phyloP scores from a whole-genome alignment of 2,797 vertebrate genomes.

The Hozukius guyotensis region DNA sequence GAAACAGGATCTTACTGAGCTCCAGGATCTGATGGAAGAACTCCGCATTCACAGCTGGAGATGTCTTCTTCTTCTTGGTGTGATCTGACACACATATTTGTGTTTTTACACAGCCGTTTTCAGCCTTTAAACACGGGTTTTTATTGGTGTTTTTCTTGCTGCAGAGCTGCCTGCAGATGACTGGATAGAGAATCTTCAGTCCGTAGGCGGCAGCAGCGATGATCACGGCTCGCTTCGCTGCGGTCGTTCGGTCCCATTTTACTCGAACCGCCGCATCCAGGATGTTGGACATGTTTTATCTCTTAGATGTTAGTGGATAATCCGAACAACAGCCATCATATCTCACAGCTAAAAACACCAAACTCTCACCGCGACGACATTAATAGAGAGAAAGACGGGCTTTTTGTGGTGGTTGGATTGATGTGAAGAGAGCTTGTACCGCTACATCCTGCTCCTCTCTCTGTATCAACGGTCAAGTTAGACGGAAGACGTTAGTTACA shows the following conservation, averaged over 20 bases:
- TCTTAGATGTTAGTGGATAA: too few species aligned
- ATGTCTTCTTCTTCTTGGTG: constrained; percentile 47
- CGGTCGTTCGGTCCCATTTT: constrained; percentile 85
- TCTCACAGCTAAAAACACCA: too few species aligned
- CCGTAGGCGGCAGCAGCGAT: constrained; percentile 91
- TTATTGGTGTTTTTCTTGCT: constrained; percentile 36
- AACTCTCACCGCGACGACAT: constrained; percentile 23
- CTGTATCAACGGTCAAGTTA: neutral
- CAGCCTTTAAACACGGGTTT: constrained; percentile 37
- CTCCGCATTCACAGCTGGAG: constrained; percentile 88
- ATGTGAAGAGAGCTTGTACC: constrained; percentile 49
- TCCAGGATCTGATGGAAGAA: constrained; percentile 91
- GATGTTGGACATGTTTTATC: constrained; percentile 84
- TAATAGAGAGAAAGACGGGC: neutral
- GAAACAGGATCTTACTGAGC: constrained; percentile 92
- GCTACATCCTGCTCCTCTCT: constrained; percentile 71
- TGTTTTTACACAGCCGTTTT: constrained; percentile 67
- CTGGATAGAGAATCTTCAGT: constrained; percentile 87
- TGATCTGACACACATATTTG: constrained; percentile 12
- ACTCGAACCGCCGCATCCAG: constrained; percentile 85
- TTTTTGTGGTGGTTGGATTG: constrained; percentile 20
- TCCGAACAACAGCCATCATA: too few species aligned
- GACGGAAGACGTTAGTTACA: accelerated
- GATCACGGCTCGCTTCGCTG: constrained; percentile 87
- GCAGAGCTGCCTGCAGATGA: constrained; percentile 82